These are phyloP conservation scores for Acanthosepion pharaonis DNA, from an alignment of 2,888 invertebrate genomes.

Conservation along the genomic window DNA sequence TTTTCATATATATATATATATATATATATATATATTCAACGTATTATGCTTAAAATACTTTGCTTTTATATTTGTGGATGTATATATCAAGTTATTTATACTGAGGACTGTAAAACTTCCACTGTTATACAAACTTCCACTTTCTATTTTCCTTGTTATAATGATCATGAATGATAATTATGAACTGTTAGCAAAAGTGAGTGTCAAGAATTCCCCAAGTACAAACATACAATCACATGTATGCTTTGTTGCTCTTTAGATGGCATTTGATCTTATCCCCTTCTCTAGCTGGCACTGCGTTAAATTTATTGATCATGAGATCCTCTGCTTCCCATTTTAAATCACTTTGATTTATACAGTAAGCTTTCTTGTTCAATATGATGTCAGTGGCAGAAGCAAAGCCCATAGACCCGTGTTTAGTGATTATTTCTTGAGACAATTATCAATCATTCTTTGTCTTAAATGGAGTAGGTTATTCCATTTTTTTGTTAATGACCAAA, in stretches of 20 bases:
- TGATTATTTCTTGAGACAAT: background rate
- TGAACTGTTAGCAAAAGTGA: background rate
- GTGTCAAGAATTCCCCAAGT: background rate
- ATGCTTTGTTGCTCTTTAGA: background rate
- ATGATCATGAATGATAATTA: background rate
- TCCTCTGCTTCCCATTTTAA: too few relatives aligned
- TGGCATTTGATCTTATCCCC: background rate
- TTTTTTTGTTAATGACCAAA: background rate
- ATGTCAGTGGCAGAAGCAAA: background rate
- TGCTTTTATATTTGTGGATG: too few relatives aligned
- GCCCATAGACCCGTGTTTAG: background rate
- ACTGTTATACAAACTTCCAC: too few relatives aligned
- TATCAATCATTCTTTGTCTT: background rate
- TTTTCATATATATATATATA: too few relatives aligned
- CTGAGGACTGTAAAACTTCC: too few relatives aligned
- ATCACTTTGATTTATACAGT: too few relatives aligned
- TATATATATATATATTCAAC: too few relatives aligned
- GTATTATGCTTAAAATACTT: too few relatives aligned
- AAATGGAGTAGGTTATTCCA: background rate
- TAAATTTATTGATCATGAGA: background rate
- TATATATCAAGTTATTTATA: too few relatives aligned
- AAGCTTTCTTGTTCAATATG: background rate
- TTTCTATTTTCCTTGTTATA: background rate
- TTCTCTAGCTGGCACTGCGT: background rate
- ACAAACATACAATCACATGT: background rate